Base-by-base conservation (phyloP, 2,797 vertebrate genomes). In the Tadarida brasiliensis region DNA sequence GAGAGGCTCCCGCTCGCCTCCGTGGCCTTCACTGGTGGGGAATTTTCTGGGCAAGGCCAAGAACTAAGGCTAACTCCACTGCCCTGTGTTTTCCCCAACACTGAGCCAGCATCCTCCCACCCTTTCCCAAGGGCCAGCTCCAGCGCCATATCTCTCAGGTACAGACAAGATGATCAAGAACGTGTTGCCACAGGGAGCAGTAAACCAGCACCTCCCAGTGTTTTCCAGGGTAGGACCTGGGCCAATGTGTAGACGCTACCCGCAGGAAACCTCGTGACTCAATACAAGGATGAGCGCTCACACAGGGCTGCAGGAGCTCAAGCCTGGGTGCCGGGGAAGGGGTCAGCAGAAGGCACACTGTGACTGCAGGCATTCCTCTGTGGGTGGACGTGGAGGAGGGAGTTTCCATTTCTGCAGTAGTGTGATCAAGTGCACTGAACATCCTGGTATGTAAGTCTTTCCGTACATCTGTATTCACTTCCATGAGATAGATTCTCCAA, bases 61-160 rank as follows among this genome's bases (percentile, higher is more conserved):
- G 20, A 82, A 68, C 57, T 8, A 68, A 84, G 70, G 84, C 26
- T 33, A 8, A 17, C 15, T 56, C 15, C 61, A 59, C 61, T 15
- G 44, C 19, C n/a, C 33, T 71, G 7, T 3, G 26, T 30, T 57
- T 94, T 84, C 22, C 30, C 47, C n/a, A 84, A 26, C 2, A 8
- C 5, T 14, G 47, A 61, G 35, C 39, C 63, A 71, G 16, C 5
- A 30, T 47, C 17, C 26, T 17, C 44, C 51, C 17, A n/a, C 2
- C 2, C 7, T 15, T 76, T 35, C 9, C 9, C 39, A 39, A 85
- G 22, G 14, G 7, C 14, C 35, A 49, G 54, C 44, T 51, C 49
- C 56, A 49, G 2, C 1, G 11, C 54, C 19, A 44, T 2, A 3
- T 26, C 12, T 24, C 26, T 49, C 74, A 14, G 0, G 5, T 6